Evolutionary conservation across 2,888 invertebrate species (phyloP).

Genomic region (Athripsodes cinereus): DNA sequence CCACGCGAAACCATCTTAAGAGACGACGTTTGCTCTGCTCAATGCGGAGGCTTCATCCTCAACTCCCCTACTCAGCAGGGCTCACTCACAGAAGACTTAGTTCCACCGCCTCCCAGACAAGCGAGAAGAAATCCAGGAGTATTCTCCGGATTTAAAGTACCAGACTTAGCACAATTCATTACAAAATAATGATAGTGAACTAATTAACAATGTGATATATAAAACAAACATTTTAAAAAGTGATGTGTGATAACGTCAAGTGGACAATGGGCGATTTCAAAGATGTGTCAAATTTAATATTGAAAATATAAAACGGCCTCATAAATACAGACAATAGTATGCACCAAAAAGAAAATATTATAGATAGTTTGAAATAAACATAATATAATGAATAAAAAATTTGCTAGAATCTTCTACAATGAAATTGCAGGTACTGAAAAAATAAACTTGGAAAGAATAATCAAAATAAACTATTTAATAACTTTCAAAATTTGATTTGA

Average conservation of each 20-base stretch:
- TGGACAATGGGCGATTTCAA: no score
- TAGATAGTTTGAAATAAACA: no score
- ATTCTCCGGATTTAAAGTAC: conserved; percentile 64
- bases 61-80: conserved; percentile 31
- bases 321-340: no score
- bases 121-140: conserved; percentile 40
- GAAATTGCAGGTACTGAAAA: no score
- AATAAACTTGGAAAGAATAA: no score
- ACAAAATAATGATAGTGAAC: conserved; percentile 42
- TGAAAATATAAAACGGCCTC: no score
- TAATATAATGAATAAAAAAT: no score
- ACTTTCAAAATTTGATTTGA: no score
- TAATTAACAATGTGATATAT: not conserved
- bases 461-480: no score
- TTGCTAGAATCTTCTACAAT: no score
- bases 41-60: conserved; percentile 71
- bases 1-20: conserved; percentile 73
- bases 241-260: conserved; percentile 2
- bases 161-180: conserved; percentile 68
- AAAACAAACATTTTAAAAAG: not conserved
- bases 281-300: no score
- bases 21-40: conserved; percentile 86
- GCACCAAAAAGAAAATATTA: no score
- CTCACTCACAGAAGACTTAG: conserved; percentile 29
- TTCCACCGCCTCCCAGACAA: conserved; percentile 36